Conservation (phyloP, 2,888 invertebrate genomes). For the Zaprionus bogoriensis region DNA sequence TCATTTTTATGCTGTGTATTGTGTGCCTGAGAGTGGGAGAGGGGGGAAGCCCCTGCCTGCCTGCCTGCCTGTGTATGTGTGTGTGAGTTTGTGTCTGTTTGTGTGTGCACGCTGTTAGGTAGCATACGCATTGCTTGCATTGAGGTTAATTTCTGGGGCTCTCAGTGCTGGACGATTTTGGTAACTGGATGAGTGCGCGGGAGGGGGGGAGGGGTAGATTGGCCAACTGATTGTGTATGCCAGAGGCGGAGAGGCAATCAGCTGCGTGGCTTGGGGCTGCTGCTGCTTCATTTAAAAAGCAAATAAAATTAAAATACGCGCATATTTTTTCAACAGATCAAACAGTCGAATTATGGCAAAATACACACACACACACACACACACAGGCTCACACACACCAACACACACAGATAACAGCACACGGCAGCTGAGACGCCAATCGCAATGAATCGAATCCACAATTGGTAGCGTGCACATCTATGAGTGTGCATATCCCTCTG, state of each 20-base stretch:
- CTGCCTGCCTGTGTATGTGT: neutral
- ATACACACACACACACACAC: slow-evolving; percentile 27
- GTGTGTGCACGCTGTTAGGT: slow-evolving; percentile 44
- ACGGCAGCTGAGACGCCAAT: slow-evolving; percentile 49
- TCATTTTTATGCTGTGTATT: slow-evolving; percentile 40
- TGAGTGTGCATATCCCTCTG: slow-evolving; percentile 1
- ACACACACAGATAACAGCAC: neutral
- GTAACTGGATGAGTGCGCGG: neutral
- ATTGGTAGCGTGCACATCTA: slow-evolving; percentile 7
- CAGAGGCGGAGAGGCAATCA: slow-evolving; percentile 64
- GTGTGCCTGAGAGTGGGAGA: neutral
- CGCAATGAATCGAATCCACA: slow-evolving; percentile 32
- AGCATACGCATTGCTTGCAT: slow-evolving; percentile 70
- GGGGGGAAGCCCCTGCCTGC: too few relatives aligned
- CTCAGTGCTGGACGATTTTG: slow-evolving; percentile 1
- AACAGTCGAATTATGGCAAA: slow-evolving; percentile 69
- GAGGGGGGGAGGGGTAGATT: slow-evolving; percentile 7
- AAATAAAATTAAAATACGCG: slow-evolving; percentile 75
- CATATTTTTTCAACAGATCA: slow-evolving; percentile 65
- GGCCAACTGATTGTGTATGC: slow-evolving; percentile 68
- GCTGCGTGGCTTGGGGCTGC: slow-evolving; percentile 58
- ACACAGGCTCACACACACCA: slow-evolving; percentile 1
- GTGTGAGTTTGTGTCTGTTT: neutral
- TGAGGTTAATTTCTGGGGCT: slow-evolving; percentile 65
- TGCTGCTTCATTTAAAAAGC: slow-evolving; percentile 76